Conservation (phyloP, 2,797 vertebrate species). For the Cottoperca gobio region DNA sequence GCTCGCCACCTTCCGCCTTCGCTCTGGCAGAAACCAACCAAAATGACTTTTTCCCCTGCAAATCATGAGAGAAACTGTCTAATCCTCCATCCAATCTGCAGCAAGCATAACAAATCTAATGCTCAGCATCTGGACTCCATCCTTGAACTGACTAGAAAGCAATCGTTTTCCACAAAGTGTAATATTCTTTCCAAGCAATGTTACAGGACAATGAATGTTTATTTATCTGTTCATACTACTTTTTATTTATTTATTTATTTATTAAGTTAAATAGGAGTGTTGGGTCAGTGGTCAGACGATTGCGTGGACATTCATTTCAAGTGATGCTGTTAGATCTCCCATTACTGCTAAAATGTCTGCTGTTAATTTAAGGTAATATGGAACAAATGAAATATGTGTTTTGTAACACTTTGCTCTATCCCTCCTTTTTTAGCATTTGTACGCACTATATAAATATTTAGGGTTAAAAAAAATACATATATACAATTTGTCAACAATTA, state of each 20-base stretch:
- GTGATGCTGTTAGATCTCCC: slow-evolving; percentile 36
- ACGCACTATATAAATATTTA: slow-evolving; percentile 19
- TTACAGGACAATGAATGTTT: slow-evolving; percentile 45
- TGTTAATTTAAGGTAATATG: slow-evolving; percentile 26
- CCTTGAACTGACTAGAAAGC: slow-evolving; percentile 52
- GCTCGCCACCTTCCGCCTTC: slow-evolving; percentile 34
- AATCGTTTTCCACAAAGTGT: slow-evolving; percentile 36
- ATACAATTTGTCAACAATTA: not conserved
- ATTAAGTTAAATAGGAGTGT: not conserved
- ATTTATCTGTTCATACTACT: slow-evolving; percentile 32
- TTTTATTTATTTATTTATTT: slow-evolving; percentile 11
- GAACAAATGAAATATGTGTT: slow-evolving; percentile 46
- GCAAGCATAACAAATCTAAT: slow-evolving; percentile 35
- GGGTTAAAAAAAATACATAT: not conserved
- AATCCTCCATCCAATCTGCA: slow-evolving; percentile 29
- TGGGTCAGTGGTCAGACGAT: slow-evolving; percentile 45
- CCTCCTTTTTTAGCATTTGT: not conserved
- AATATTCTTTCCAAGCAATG: slow-evolving; percentile 27
- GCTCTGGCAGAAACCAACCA: slow-evolving; percentile 10
- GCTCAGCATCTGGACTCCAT: slow-evolving; percentile 40
- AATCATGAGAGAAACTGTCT: slow-evolving; percentile 20
- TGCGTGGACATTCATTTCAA: slow-evolving; percentile 65
- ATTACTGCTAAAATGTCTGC: slow-evolving; percentile 24
- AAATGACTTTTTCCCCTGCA: slow-evolving; percentile 13
- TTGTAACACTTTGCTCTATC: slow-evolving; percentile 31